Evolutionary conservation across 2,888 invertebrate genomes (phyloP).

Genomic region (Lycophotia porphyrea): DNA sequence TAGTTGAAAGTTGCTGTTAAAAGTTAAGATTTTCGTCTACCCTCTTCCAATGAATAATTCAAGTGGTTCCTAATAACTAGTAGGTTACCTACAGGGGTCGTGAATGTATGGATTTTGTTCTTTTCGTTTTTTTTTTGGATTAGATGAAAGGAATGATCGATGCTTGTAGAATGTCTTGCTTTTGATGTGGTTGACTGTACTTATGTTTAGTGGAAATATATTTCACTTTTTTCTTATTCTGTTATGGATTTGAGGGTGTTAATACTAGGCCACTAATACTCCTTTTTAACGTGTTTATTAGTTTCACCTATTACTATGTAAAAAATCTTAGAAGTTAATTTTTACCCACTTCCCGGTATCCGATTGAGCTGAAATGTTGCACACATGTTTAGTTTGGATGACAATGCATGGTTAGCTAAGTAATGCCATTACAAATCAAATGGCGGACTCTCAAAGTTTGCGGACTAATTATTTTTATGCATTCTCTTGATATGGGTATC

Average conservation of each 20-base stretch:
- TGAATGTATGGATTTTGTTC: slow-evolving; percentile 62
- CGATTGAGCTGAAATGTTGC: not conserved
- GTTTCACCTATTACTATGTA: not conserved
- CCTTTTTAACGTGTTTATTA: not conserved
- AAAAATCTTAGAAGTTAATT: not conserved
- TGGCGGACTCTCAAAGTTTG: not conserved
- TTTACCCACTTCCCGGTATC: not conserved
- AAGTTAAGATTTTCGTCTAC: slow-evolving; percentile 82
- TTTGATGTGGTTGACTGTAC: slow-evolving; percentile 36
- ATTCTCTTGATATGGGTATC: not conserved
- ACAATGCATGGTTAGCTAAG: not conserved
- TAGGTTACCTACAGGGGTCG: slow-evolving; percentile 49
- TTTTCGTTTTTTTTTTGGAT: slow-evolving; percentile 57
- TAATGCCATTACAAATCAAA: not conserved
- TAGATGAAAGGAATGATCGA: slow-evolving; percentile 64
- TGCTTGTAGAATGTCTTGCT: slow-evolving; percentile 34
- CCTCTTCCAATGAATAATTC: slow-evolving; percentile 88
- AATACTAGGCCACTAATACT: not conserved
- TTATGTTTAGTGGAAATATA: not conserved
- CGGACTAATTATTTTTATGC: not conserved
- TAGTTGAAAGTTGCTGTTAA: slow-evolving; percentile 77
- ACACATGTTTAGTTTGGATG: not conserved
- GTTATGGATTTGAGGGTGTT: not conserved
- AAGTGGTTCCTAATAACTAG: slow-evolving; percentile 87
- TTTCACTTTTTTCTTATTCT: not conserved